Base-by-base conservation (phyloP, 1,140 invertebrate genomes). In the Leptopilina clavipes region DNA sequence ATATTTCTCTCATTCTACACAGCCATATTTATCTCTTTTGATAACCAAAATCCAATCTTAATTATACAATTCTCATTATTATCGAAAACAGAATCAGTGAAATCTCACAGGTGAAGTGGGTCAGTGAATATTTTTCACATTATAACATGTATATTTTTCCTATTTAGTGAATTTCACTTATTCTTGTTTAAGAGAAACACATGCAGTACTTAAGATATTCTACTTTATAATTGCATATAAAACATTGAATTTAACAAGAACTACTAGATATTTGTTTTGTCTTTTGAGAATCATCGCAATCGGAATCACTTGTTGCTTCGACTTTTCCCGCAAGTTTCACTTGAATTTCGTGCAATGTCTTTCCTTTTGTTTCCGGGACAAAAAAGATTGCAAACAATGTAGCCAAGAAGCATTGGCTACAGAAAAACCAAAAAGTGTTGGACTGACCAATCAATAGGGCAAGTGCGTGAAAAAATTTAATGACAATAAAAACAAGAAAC, bases 331-430 rank as follows among this genome's bases (percentile, higher is more conserved):
- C 83, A 0, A 94, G 89, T 84, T 93, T 93, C 44, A 88, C 89
- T 75, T 94, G 93, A 73, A 97, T 96, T 84, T 96, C 94, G 71
- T 95, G 92, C 37, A 95, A 89, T 0, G 92, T 93, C 84, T 94
- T 95, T 1, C 93, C 93, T 87, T 96, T 96, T 0, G 95, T 96
- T 88, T 97, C 95, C 0, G 95, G 95, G 0, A 96, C 92, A 79
- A 93, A 91, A 76, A 94, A 91, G 81, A 92, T 93, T 8, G 89
- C 88, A 77, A 93, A 94, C 2, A 91, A 17, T 0, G 89, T 85
- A 3, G 92, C 89, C 8, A 92, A 48, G 1, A 90, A 86, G 9
- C 91, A 91, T 72, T 93, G 86, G 10, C 88, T 89, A 0, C 92
- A 82, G 81, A 94, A 95, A 10, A 91, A 85, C 89, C 92, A 93